phyloP scores from a whole-genome alignment of 1,140 invertebrate species.

The Trichonephila inaurata region DNA sequence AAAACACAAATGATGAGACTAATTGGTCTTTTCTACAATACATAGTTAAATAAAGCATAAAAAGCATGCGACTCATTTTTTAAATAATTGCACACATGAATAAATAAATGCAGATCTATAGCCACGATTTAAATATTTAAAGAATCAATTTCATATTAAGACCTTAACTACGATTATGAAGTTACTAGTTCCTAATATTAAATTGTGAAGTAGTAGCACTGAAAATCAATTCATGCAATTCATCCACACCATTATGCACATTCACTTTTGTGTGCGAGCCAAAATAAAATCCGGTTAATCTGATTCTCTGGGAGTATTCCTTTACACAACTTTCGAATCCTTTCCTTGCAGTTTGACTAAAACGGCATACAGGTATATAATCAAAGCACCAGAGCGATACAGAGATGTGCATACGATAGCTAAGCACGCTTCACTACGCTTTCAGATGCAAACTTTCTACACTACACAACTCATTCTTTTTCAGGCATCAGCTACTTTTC shows the following conservation, averaged over 20 bases:
- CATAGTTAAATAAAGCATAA: no score
- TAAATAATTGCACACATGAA: no score
- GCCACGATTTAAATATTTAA: no score
- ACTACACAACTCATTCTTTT: not conserved
- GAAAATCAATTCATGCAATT: not conserved
- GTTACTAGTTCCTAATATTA: no score
- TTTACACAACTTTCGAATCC: not conserved
- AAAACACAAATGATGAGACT: no score
- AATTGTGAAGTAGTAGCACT: not conserved
- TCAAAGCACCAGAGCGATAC: not conserved
- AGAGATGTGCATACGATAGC: not conserved
- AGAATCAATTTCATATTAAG: no score
- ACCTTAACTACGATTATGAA: no score
- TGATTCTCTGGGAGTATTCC: not conserved
- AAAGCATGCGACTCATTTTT: no score
- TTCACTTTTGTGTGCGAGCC: not conserved
- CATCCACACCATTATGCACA: not conserved
- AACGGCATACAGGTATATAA: not conserved
- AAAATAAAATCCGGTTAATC: not conserved
- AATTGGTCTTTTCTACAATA: no score
- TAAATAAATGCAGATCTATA: no score
- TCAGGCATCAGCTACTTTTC: not conserved
- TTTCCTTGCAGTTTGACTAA: not conserved
- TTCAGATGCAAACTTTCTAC: not conserved
- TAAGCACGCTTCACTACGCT: not conserved